Percentiles rank a stretch among this genome's conserved stretches.
These are phyloP conservation scores for Caenorhabditis angaria DNA, from an alignment of 2,888 invertebrate species.

Conservation along the genomic window DNA sequence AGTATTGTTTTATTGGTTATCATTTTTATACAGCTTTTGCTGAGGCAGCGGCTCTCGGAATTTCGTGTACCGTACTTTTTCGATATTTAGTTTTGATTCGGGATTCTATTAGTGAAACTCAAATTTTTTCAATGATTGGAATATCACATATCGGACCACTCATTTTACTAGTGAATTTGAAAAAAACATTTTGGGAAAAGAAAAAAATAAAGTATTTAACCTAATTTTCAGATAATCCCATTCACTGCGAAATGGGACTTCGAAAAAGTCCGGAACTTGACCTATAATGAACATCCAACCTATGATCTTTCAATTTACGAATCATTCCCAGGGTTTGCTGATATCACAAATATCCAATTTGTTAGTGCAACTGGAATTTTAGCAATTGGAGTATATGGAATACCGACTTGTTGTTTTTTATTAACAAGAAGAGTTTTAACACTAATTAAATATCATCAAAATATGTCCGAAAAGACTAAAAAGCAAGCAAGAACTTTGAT, in stretches of 20 bases:
- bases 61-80: conserved; percentile 30
- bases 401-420: conserved; percentile 20
- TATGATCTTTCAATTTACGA: conserved; percentile 31
- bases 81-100: conserved; percentile 25
- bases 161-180: conserved; percentile 10
- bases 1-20: conserved; percentile 32
- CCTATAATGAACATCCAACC: conserved; percentile 22
- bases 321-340: conserved; percentile 24
- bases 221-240: conserved; percentile 8
- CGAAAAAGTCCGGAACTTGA: conserved; percentile 10
- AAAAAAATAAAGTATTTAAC: not conserved
- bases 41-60: conserved; percentile 29
- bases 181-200: not conserved
- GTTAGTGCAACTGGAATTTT: conserved; percentile 17
- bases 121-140: conserved; percentile 16
- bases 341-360: conserved; percentile 22
- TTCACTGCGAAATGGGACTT: conserved; percentile 34
- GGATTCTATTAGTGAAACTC: conserved; percentile 13
- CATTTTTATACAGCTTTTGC: conserved; percentile 26
- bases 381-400: conserved; percentile 32
- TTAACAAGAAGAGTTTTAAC: conserved; percentile 23
- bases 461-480: conserved; percentile 9
- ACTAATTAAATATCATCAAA: not conserved
- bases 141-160: conserved; percentile 21
- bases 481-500: conserved; percentile 7